A percentile compares a stretch with the other conserved stretches of the same genome.
Conservation (phyloP, 2,797 vertebrate genomes). For the Hypotaenidia okinawae region DNA sequence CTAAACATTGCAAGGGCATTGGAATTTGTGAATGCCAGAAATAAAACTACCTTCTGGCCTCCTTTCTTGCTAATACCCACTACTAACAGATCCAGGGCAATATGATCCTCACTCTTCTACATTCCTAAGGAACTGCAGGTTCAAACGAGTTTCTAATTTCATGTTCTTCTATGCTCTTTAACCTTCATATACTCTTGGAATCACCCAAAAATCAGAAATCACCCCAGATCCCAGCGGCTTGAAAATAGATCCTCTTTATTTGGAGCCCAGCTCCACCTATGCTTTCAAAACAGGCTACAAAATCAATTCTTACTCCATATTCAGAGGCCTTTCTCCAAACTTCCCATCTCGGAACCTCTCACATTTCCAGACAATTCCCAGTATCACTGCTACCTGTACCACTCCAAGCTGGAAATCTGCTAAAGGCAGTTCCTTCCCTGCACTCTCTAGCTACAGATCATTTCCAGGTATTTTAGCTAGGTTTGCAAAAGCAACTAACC, state of each 20-base stretch:
- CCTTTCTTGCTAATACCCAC: not conserved
- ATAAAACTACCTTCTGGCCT: slow-evolving; percentile 18
- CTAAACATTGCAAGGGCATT: not conserved
- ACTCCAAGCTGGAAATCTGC: not conserved
- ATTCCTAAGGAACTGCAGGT: not conserved
- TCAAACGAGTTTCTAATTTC: not conserved
- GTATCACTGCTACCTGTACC: not conserved
- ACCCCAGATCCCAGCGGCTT: not conserved
- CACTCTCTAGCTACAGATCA: not conserved
- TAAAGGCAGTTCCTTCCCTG: not conserved
- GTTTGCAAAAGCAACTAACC: not conserved
- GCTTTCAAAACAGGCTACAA: not conserved
- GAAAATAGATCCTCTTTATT: not conserved
- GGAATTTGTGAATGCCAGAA: slow-evolving; percentile 18
- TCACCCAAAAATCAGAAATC: not conserved
- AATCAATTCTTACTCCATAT: not conserved
- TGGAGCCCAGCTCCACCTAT: not conserved
- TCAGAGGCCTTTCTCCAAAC: not conserved
- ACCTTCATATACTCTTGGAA: not conserved
- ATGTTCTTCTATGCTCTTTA: not conserved
- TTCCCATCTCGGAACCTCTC: not conserved
- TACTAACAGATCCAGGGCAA: not conserved
- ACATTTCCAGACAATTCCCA: not conserved
- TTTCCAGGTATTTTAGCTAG: not conserved
- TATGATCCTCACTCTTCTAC: not conserved